Percentiles rank a stretch among this genome's conserved stretches.
These are phyloP conservation scores for Ypsolopha scabrella DNA, from an alignment of 2,888 invertebrate species.

Conservation along the genomic window DNA sequence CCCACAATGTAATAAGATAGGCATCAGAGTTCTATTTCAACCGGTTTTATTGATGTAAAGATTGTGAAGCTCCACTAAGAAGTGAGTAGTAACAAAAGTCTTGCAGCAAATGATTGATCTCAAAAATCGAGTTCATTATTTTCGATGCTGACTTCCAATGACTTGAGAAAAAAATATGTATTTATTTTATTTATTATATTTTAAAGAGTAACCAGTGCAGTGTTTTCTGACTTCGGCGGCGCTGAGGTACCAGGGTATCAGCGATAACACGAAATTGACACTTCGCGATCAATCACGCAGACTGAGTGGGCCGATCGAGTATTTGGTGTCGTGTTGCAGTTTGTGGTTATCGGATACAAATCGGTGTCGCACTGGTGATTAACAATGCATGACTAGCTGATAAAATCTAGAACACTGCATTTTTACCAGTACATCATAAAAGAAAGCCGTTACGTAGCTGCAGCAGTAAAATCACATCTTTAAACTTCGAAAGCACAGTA, in stretches of 20 bases:
- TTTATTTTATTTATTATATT: not conserved
- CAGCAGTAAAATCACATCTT: no score
- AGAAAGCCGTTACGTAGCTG: no score
- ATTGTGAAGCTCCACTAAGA: not conserved
- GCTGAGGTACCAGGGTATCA: slow-evolving; percentile 30
- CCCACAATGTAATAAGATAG: not conserved
- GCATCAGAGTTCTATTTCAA: slow-evolving; percentile 1
- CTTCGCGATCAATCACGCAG: slow-evolving; percentile 51
- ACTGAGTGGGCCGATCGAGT: slow-evolving; percentile 42
- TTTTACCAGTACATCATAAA: no score
- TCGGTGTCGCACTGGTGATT: slow-evolving; percentile 50
- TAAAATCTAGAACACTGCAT: not conserved
- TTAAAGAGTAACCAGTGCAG: not conserved
- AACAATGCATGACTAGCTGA: slow-evolving; percentile 27
- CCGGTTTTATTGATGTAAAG: not conserved
- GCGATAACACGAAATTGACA: slow-evolving; percentile 55
- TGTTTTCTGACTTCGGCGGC: not conserved
- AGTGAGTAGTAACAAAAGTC: not conserved
- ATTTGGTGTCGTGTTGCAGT: slow-evolving; percentile 48
- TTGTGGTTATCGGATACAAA: slow-evolving; percentile 58
- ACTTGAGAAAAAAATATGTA: not conserved
- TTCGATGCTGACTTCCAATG: not conserved
- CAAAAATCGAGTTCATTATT: not conserved
- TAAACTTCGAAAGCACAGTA: no score
- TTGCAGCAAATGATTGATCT: not conserved